These are phyloP conservation scores for Hippocampus comes DNA, from an alignment of 2,113 vertebrate species.

Conservation along the genomic window DNA sequence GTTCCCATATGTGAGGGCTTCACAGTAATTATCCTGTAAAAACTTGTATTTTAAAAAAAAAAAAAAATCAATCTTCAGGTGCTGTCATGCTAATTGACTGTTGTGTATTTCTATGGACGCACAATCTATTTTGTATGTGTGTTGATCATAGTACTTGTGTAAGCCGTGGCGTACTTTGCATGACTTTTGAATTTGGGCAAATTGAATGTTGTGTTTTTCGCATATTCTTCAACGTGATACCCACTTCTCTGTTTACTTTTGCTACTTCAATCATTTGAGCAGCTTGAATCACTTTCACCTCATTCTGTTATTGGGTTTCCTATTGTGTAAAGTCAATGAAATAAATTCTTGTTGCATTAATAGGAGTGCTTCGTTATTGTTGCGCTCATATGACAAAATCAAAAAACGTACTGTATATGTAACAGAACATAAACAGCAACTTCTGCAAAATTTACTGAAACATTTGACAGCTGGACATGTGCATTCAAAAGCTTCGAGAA, in stretches of 20 bases:
- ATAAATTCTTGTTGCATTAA: slow-evolving; percentile 12
- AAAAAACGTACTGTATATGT: no score
- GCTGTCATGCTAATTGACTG: slow-evolving; percentile 12
- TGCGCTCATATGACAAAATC: no score
- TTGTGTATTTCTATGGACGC: slow-evolving; percentile 21
- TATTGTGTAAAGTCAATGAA: slow-evolving; percentile 32
- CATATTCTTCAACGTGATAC: slow-evolving; percentile 6
- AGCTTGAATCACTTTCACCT: no score
- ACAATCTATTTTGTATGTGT: background rate
- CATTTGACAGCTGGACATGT: no score
- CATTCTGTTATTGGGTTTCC: slow-evolving; percentile 22
- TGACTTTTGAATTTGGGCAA: slow-evolving; percentile 16
- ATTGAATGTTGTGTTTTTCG: slow-evolving; percentile 13
- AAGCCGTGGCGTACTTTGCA: slow-evolving; percentile 12
- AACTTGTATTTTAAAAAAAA: background rate
- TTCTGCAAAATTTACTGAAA: no score
- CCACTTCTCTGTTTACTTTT: slow-evolving; percentile 30
- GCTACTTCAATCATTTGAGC: slow-evolving; percentile 8
- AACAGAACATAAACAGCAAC: no score
- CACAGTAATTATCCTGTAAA: background rate
- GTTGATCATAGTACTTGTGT: no score
- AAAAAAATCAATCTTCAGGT: slow-evolving; percentile 2
- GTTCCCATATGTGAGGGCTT: background rate
- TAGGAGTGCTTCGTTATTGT: no score
- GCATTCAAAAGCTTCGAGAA: no score